These are phyloP conservation scores for Cryptus viduatorius DNA, from an alignment of 2,888 invertebrate species.

Conservation along the genomic window DNA sequence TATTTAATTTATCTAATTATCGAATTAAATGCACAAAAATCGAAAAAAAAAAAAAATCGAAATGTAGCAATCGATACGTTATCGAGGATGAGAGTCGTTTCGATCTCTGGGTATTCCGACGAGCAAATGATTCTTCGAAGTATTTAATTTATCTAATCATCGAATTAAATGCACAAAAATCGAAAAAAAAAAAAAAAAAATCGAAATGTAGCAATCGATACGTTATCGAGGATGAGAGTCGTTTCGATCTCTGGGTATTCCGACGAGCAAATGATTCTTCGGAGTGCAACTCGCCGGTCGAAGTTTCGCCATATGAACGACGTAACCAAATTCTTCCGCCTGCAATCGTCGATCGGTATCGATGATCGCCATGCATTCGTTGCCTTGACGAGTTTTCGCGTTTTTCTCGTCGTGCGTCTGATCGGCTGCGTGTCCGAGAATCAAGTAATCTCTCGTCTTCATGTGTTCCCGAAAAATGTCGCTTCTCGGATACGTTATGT, in stretches of 20 bases:
- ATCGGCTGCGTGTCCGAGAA: conserved; percentile 96
- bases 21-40: no score
- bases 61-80: no score
- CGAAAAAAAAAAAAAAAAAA: background rate
- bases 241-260: conserved; percentile 83
- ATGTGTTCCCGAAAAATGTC: conserved; percentile 86
- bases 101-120: no score
- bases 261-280: conserved; percentile 95
- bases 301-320: conserved; percentile 91
- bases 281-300: conserved; percentile 94
- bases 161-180: conserved; percentile 58
- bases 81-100: no score
- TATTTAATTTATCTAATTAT: no score
- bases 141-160: conserved; percentile 44
- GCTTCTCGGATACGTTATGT: conserved; percentile 94
- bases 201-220: background rate
- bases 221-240: background rate
- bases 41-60: no score
- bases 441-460: conserved; percentile 89
- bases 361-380: conserved; percentile 94
- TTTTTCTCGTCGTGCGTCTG: conserved; percentile 93
- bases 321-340: conserved; percentile 92
- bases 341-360: conserved; percentile 93
- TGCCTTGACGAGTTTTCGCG: conserved; percentile 91
- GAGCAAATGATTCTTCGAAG: no score